These are phyloP conservation scores for Leucoraja erinaceus DNA, from an alignment of 2,113 vertebrate species.

Conservation along the genomic window DNA sequence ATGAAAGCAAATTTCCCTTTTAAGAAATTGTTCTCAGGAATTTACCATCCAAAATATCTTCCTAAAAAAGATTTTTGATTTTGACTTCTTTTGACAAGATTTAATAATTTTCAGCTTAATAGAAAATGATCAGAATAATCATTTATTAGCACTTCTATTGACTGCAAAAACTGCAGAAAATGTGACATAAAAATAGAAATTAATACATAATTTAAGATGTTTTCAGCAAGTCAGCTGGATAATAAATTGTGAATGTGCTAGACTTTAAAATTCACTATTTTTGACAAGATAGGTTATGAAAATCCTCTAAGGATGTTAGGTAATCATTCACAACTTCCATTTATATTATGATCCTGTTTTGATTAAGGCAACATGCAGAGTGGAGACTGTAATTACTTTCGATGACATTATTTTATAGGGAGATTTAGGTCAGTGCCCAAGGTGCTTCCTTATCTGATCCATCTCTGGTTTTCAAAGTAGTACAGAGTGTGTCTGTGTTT, in stretches of 20 bases:
- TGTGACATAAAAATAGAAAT: neutral
- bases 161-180: conserved; percentile 3
- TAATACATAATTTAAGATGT: conserved; percentile 22
- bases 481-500: neutral
- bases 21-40: neutral
- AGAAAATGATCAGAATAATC: neutral
- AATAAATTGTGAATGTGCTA: conserved; percentile 21
- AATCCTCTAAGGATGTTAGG: conserved; percentile 12
- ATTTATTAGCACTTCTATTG: conserved; percentile 3
- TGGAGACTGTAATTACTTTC: neutral
- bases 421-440: neutral
- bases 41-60: neutral
- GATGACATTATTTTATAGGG: neutral
- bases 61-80: neutral
- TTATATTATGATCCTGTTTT: neutral
- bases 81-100: neutral
- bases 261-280: conserved; percentile 15
- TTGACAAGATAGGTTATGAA: conserved; percentile 26
- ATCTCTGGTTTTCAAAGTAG: neutral
- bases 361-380: conserved; percentile 3
- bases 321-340: conserved; percentile 31
- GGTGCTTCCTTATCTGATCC: neutral
- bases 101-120: neutral
- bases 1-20: neutral
- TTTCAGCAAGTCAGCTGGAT: neutral